Base-by-base conservation (phyloP, 2,797 vertebrate genomes). In the Todus mexicanus region DNA sequence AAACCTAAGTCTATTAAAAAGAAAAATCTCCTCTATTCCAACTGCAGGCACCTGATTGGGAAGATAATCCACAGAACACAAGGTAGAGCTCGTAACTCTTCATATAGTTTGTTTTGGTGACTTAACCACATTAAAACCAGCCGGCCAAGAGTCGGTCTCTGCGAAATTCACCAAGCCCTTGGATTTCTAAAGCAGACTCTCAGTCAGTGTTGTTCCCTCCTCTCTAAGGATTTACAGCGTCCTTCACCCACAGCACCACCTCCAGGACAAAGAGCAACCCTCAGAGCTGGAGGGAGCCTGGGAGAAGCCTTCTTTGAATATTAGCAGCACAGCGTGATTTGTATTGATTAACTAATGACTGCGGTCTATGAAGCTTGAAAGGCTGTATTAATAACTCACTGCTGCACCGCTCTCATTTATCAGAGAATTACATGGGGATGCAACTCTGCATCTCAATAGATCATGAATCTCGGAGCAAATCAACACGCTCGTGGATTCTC, bases 311-410 rank as follows among this genome's bases (percentile, higher is more conserved):
- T 5, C 19, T 27, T 14, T 33, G 66, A 89, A 29, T 13, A 66
- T 40, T 5, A 84, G 65, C 12, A 90, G 74, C 18, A 22, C 6
- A 43, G 86, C 3, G 45, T 29, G 84, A 15, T 16, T 69, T 27
- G 31, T 45, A 81, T 65, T 89, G 87, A 96, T 96, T 93, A 90
- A 96, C 66, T 95, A 94, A 94, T 93, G 95, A 92, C 84, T 95
- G 94, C 73, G 11, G 94, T 61, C 78, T 63, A 85, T 53, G 83
- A 89, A 93, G 95, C 90, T 47, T 70, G 81, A 94, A 94, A 87
- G 93, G 91, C 77, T 84, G 84, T 37, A 66, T 89, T 91, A 96
- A 92, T 95, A 94, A 94, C 88, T 92, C 74, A 33, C 68, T 43
- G 86, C 84, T 48, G 84, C 68, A 18, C 57, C 40, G 87, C 89